Base-by-base conservation (phyloP, 2,113 vertebrate genomes). In the Indicator indicator region DNA sequence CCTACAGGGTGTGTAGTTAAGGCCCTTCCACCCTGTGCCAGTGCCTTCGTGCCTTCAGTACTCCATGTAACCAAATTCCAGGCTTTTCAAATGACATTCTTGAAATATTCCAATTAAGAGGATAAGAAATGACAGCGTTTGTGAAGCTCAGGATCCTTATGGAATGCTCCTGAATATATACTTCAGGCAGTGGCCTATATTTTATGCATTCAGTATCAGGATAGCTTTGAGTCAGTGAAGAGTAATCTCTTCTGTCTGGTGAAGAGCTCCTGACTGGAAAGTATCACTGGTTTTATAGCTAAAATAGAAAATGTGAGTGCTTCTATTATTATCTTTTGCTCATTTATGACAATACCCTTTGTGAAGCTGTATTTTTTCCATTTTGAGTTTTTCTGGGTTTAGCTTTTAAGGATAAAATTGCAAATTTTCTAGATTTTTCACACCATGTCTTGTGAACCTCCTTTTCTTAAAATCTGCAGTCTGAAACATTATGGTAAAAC, bases 161-260 rank as follows among this genome's bases (percentile, higher is more conserved):
- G 76, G 83, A 77, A 91, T 59, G 36, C 46, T 93, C 65, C 63
- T 88, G 88, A 90, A 95, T 95, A 88, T 58, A 75, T 24, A 88
- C 86, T 94, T 75, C 83, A 90, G 73, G 91, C 83, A 86, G 28
- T 84, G 83, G 69, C 91, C 93, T 88, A 81, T 86, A 93, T 95
- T 90, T 95, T 94, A 81, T 79, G 56, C 70, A 81, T 86, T 93
- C 70, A 40, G 33, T 46, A 65, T 69, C 60, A 80, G 24, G 4
- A 62, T 64, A 64, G 60, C 33, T 95, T 95, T 93, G 75, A 60
- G 30, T 92, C 69, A 59, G 24, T 79, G 50, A 90, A 90, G 27
- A 27, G 30, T 81, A 76, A 90, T 85, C 63, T 82, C 65, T 72
- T 89, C 77, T 84, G 36, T 20, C 63, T 95, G 70, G 36, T 75